These are phyloP conservation scores for Cyphomyrus plagiostoma DNA, from an alignment of 2,113 vertebrate genomes.

Conservation along the genomic window DNA sequence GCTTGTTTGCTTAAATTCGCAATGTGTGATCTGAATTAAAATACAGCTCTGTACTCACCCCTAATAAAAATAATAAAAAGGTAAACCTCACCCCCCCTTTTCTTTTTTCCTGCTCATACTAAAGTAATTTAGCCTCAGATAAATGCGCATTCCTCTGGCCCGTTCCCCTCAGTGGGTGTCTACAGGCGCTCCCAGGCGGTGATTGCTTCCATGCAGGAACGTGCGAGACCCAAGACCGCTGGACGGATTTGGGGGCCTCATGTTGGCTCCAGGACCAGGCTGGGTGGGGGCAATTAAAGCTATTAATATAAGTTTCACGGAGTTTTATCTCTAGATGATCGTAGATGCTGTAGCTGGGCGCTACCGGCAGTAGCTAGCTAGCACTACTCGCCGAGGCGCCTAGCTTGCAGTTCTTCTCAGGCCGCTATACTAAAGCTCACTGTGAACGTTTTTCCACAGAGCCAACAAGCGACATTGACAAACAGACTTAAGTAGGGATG, in stretches of 20 bases:
- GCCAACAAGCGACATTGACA: background rate
- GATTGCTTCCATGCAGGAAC: conserved; percentile 91
- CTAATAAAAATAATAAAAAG: conserved; percentile 57
- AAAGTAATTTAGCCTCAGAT: conserved; percentile 70
- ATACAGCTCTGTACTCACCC: conserved; percentile 61
- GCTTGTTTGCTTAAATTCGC: conserved; percentile 65
- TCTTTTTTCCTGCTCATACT: conserved; percentile 62
- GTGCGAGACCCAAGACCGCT: conserved; percentile 14
- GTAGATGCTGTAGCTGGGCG: background rate
- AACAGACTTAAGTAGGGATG: conserved; percentile 33
- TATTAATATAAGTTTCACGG: background rate
- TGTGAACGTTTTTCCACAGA: background rate
- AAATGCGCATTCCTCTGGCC: conserved; percentile 64
- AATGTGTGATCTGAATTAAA: conserved; percentile 78
- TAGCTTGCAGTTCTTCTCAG: background rate
- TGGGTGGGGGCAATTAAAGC: background rate
- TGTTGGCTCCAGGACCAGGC: background rate
- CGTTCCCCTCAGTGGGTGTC: conserved; percentile 69
- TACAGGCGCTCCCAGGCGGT: conserved; percentile 73
- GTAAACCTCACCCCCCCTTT: conserved; percentile 56
- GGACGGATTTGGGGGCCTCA: background rate
- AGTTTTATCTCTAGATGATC: background rate
- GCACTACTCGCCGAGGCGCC: background rate
- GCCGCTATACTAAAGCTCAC: background rate
- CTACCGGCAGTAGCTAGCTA: background rate